Evolutionary conservation across 2,888 invertebrate species (phyloP).

Genomic region (Amphipoea lucens): DNA sequence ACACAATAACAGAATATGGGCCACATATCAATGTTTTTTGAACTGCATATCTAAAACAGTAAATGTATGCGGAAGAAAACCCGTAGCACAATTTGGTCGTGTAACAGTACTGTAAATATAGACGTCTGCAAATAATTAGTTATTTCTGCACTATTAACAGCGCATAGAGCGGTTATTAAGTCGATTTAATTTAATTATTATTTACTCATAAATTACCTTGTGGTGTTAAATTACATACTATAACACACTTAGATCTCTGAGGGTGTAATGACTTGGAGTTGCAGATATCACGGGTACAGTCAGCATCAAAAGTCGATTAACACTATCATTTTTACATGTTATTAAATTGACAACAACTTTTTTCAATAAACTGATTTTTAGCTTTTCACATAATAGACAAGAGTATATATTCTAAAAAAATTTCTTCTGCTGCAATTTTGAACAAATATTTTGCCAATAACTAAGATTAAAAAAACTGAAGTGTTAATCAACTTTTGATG

Average conservation of each 20-base stretch:
- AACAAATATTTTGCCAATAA: too few relatives aligned
- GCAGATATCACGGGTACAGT: slow-evolving; percentile 30
- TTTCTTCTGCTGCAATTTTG: too few relatives aligned
- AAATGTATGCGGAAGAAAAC: slow-evolving; percentile 63
- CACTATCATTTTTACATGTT: too few relatives aligned
- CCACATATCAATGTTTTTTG: slow-evolving; percentile 33
- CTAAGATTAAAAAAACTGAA: too few relatives aligned
- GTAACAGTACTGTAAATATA: slow-evolving; percentile 66
- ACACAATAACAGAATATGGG: slow-evolving; percentile 23
- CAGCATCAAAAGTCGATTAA: too few relatives aligned
- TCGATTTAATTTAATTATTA: slow-evolving; percentile 59
- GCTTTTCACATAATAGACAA: too few relatives aligned
- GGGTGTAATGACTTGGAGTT: slow-evolving; percentile 47
- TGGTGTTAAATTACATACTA: slow-evolving; percentile 50
- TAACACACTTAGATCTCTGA: slow-evolving; percentile 40
- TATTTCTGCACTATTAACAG: slow-evolving; percentile 67
- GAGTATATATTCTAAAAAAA: too few relatives aligned
- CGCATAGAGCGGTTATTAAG: slow-evolving; percentile 57
- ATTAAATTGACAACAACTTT: too few relatives aligned
- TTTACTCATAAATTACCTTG: slow-evolving; percentile 41
- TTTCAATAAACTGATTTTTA: too few relatives aligned
- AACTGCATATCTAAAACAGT: slow-evolving; percentile 47
- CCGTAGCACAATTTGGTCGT: slow-evolving; percentile 44
- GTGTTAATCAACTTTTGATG: too few relatives aligned
- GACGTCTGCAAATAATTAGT: slow-evolving; percentile 66